Conservation (phyloP, 53 echinoderm and acorn worm genomes). For the Echinometra lucunter region DNA sequence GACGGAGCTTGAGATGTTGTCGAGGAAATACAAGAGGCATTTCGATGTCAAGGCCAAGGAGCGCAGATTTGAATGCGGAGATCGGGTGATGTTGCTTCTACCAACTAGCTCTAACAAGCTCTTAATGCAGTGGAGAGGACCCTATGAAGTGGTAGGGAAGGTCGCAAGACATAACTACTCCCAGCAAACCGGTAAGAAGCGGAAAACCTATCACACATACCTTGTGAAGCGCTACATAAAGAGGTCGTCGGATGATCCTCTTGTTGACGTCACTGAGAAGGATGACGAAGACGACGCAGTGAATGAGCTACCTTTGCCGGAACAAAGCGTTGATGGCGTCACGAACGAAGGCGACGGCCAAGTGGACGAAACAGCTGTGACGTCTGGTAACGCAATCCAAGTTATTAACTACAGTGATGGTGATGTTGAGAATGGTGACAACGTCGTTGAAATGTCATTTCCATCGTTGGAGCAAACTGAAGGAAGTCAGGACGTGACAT, state of each 20-base stretch:
- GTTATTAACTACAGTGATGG: background rate
- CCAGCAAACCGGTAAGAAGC: background rate
- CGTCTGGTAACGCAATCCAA: background rate
- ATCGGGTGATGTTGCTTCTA: constrained; percentile 61
- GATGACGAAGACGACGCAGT: background rate
- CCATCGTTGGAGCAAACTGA: background rate
- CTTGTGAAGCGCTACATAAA: constrained; percentile 65
- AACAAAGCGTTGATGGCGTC: too few relatives aligned
- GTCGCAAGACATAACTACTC: constrained; percentile 54
- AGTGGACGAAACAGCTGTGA: too few relatives aligned
- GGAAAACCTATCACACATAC: constrained; percentile 71
- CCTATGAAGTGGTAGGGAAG: constrained; percentile 46
- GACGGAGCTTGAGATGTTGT: constrained; percentile 60
- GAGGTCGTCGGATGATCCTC: too few relatives aligned
- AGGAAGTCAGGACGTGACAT: background rate
- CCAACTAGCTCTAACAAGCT: constrained; percentile 66
- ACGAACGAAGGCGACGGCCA: background rate
- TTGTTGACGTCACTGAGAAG: too few relatives aligned
- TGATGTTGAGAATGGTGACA: background rate
- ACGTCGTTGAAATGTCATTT: background rate
- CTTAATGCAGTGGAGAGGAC: constrained; percentile 53
- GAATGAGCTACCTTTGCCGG: too few relatives aligned
- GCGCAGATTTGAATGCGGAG: constrained; percentile 54
- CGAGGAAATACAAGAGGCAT: constrained; percentile 60
- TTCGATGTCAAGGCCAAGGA: constrained; percentile 58